These are phyloP conservation scores for Melinopterus prodromus DNA, from an alignment of 2,888 invertebrate species.

Conservation along the genomic window DNA sequence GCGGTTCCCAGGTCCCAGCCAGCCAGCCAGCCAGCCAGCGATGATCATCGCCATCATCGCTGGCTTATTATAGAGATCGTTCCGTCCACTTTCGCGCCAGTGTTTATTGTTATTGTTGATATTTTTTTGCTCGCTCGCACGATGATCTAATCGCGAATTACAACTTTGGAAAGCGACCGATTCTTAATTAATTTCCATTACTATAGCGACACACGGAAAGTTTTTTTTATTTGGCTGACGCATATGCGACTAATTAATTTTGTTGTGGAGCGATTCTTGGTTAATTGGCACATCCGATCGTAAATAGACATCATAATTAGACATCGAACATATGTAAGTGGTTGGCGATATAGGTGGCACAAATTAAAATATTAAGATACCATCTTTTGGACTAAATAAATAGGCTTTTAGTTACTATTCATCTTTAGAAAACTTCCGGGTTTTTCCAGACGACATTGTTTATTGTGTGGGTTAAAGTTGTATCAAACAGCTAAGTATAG, in stretches of 20 bases:
- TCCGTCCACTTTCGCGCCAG: too few species aligned
- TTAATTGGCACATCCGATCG: neutral
- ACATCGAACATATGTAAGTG: neutral
- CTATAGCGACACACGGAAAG: neutral
- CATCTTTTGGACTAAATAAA: neutral
- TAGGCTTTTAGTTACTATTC: neutral
- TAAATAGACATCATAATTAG: neutral
- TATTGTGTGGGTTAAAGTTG: neutral
- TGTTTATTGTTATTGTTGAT: constrained; percentile 4
- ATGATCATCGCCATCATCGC: too few species aligned
- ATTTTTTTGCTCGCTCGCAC: neutral
- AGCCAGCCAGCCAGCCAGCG: neutral
- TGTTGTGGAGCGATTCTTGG: neutral
- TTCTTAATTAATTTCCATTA: neutral
- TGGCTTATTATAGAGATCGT: too few species aligned
- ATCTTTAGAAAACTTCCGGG: neutral
- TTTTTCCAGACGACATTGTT: neutral
- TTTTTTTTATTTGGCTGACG: neutral
- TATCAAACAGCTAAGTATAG: neutral
- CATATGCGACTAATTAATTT: neutral
- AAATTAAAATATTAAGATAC: neutral
- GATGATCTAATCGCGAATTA: constrained; percentile 4
- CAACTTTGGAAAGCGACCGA: neutral
- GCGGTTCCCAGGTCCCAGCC: too few species aligned
- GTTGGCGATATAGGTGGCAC: neutral